Evolutionary conservation across 2,113 vertebrate species (phyloP), one percentile per base, ranked within the genome.

Genomic region (Fulica atra): DNA sequence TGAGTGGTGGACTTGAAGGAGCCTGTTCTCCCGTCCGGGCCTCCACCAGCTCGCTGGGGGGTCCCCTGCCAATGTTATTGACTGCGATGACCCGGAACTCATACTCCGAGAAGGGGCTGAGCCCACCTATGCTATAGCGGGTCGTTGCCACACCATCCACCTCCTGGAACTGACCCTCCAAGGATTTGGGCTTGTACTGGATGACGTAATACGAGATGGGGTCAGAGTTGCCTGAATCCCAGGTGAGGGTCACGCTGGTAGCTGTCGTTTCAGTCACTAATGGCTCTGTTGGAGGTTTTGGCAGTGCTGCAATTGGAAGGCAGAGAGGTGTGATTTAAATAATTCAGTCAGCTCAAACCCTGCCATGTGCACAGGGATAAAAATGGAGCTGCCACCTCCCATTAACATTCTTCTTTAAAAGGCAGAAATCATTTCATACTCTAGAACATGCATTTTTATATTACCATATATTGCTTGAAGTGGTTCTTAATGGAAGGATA

Each of bases 81-180:
- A 99, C 98, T 0, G 99, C 99, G 84, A 99, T 98, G 89, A 99
- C 98, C 1, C 98, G 98, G 93, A 99, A 99, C 91, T 99, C 99
- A 1, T 99, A 99, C 54, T 99, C 98, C 0, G 99, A 99, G 95
- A 99, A 99, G 13, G 99, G 99, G 96, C 99, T 99, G 83, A 99
- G 99, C 59, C 99, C 99, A 0, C 99, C 99, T 15, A 99, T 99
- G 98, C 99, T 99, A 95, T 99, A 99, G 88, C 99, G 98, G 1
- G 99, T 99, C 11, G 99, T 99, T n/a, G 99, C 99, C n/a, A 99
- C 99, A 3, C 99, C 99, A 18, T 99, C 99, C 83, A 99, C 98
- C 94, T 99, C 99, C 96, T 99, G 99, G 97, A 99, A 99, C 33
- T 98, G 98, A 9, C 99, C 98, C 29, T 99, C 99, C 1, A 95